Evolutionary conservation across 2,797 vertebrate genomes (phyloP).

Genomic region (Eremophila alpestris): DNA sequence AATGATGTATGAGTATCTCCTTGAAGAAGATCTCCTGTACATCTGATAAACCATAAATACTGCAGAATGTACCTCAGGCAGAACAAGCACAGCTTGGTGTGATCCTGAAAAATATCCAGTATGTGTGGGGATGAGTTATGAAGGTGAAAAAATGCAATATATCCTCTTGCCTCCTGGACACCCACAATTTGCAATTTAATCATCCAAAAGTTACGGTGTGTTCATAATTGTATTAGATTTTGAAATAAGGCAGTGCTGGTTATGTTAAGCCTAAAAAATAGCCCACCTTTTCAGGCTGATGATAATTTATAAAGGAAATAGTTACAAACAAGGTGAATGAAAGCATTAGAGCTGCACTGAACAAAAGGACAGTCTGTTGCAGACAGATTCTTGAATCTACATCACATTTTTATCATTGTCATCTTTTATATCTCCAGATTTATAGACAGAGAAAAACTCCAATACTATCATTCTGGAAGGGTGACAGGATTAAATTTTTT

Average conservation of each 20-base stretch:
- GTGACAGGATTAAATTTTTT: not conserved
- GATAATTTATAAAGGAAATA: slow-evolving; percentile 32
- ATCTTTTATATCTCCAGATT: not conserved
- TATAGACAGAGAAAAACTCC: not conserved
- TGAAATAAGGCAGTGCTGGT: slow-evolving; percentile 46
- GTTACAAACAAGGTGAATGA: not conserved
- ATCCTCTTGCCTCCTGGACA: slow-evolving; percentile 63
- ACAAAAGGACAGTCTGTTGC: not conserved
- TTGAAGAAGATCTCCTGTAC: slow-evolving; percentile 69
- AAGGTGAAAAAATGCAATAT: slow-evolving; percentile 50
- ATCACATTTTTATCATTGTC: not conserved
- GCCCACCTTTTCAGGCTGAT: slow-evolving; percentile 28
- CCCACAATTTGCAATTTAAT: slow-evolving; percentile 77
- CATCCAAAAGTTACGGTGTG: slow-evolving; percentile 61
- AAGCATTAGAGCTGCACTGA: not conserved
- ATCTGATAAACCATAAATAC: slow-evolving; percentile 71
- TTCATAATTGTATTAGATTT: slow-evolving; percentile 71
- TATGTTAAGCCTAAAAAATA: slow-evolving; percentile 31
- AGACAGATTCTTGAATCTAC: not conserved
- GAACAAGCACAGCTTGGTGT: slow-evolving; percentile 42
- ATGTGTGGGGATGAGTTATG: slow-evolving; percentile 54
- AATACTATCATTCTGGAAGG: not conserved
- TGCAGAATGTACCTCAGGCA: not conserved
- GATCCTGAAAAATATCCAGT: slow-evolving; percentile 13
- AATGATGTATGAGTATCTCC: slow-evolving; percentile 62